Conservation (phyloP, 2,888 invertebrate species). For the Drosophila meridionalis region DNA sequence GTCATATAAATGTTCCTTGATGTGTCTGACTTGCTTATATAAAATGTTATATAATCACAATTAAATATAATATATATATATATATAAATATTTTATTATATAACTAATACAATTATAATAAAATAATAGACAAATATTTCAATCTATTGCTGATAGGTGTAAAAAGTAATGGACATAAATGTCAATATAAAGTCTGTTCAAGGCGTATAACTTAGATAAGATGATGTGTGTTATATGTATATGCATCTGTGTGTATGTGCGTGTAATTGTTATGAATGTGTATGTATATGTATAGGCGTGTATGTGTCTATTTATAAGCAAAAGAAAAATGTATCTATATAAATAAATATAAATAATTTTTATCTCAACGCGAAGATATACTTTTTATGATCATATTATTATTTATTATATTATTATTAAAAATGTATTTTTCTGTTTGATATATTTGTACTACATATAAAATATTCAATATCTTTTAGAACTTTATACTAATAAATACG, state of each 20-base stretch:
- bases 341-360: background rate
- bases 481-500: no score
- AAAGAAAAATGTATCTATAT: background rate
- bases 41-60: no score
- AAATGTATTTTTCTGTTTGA: no score
- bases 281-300: background rate
- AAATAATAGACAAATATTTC: background rate
- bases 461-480: no score
- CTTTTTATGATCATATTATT: no score
- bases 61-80: no score
- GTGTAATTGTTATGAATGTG: background rate
- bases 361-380: background rate
- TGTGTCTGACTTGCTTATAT: background rate
- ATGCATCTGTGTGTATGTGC: background rate
- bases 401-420: no score
- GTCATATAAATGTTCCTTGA: background rate
- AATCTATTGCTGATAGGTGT: background rate
- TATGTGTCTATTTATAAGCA: background rate
- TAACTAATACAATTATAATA: no score
- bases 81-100: no score
- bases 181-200: background rate
- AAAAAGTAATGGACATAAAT: background rate
- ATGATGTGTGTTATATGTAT: background rate
- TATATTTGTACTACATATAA: no score
- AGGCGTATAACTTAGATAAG: background rate